Conservation (phyloP, 2,797 vertebrate genomes). For the Lagorchestes hirsutus region DNA sequence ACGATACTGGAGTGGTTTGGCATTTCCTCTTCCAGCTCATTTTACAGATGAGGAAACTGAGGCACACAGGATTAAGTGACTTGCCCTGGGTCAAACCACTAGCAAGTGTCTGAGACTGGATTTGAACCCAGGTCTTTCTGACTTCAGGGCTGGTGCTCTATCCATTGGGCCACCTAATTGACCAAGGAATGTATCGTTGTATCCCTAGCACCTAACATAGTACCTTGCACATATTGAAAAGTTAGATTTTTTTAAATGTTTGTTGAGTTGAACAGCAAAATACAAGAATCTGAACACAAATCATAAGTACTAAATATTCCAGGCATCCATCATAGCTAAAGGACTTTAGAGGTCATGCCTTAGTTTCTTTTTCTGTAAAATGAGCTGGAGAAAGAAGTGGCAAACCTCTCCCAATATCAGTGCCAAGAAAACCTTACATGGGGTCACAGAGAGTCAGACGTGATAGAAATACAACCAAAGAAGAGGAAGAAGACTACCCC, state of each 20-base stretch:
- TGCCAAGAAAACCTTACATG: not conserved
- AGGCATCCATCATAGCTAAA: not conserved
- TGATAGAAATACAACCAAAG: not conserved
- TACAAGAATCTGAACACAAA: not conserved
- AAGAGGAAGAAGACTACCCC: not conserved
- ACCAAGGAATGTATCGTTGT: not conserved
- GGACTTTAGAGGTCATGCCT: not conserved
- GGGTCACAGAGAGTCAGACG: not conserved
- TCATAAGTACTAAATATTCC: not conserved
- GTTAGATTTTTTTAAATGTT: not conserved
- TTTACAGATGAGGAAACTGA: not conserved
- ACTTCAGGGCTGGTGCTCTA: not conserved
- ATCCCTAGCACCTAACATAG: not conserved
- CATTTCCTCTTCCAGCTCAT: not conserved
- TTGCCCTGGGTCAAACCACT: not conserved
- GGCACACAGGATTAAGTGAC: not conserved
- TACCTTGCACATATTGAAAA: not conserved
- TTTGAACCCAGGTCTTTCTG: not conserved
- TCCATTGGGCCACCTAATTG: not conserved
- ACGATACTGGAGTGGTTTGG: not conserved
- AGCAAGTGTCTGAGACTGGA: not conserved
- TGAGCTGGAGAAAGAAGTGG: not conserved
- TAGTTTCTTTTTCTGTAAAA: not conserved
- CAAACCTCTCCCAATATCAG: too few species aligned
- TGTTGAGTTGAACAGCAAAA: not conserved